Base-by-base conservation (phyloP, 1,140 invertebrate genomes). In the Lordiphosa clarofinis region DNA sequence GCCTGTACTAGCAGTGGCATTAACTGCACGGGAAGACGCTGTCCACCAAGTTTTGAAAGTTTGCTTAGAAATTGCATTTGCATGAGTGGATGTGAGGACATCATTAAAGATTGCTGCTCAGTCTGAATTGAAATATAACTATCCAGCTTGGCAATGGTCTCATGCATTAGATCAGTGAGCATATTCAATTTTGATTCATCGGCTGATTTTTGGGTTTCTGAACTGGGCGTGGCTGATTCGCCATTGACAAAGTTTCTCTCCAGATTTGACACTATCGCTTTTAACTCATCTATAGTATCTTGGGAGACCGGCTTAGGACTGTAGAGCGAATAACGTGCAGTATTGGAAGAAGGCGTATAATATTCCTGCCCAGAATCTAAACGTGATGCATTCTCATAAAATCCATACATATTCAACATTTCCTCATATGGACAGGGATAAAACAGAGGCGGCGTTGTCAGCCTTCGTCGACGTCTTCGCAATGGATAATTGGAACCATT, bases 91-190 rank as follows among this genome's bases (percentile, higher is more conserved):
- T 40, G 33, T 6, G 24, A 35, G 0, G 48, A 54, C 4, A 35
- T 44, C 19, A 44, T 24, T 3, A 9, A 19, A 42, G 10, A 1
- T 28, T 37, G 38, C n/a, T 55, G 46, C 10, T 47, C 37, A 1
- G 31, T 5, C 11, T 65, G 58, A 11, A n/a, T 9, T 4, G 13
- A 37, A 7, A 82, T 31, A 15, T 24, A 71, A 3, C 10, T 42
- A 46, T 76, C 69, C n/a, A 81, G 36, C 13, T 58, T 63, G 0
- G n/a, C 9, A 9, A 84, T 56, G 9, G 67, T 72, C 15, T 68
- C 61, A 4, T 31, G 52, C 49, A 81, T 35, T 1, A 82, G 35
- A 40, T 64, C 31, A 4, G 56, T 56, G 0, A 75, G 53, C 1
- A n/a, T 7, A 5, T 56, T 40, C 0, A 67, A n/a, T 3, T 66